Evolutionary conservation across 2,888 invertebrate genomes (phyloP).

Genomic region (Cataglyphis altisquamis): DNA sequence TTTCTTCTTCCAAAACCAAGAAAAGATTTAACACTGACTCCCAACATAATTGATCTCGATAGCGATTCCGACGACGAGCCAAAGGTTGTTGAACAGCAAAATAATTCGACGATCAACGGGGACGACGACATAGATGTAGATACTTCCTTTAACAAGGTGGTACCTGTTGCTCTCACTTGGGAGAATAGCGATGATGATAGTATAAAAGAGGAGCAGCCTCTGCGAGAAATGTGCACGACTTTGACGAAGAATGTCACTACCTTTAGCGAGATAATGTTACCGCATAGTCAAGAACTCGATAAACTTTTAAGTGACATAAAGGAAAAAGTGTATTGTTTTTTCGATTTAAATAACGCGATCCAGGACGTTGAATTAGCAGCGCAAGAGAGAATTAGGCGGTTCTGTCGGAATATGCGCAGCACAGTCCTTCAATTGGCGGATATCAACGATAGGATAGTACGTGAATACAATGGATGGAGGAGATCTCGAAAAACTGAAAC

Average conservation of each 20-base stretch:
- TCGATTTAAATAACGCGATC: constrained; percentile 59
- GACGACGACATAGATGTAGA: neutral
- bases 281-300: constrained; percentile 78
- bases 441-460: constrained; percentile 79
- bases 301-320: constrained; percentile 72
- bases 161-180: constrained; percentile 72
- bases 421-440: constrained; percentile 75
- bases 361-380: constrained; percentile 30
- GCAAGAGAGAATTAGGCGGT: constrained; percentile 70
- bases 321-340: constrained; percentile 52
- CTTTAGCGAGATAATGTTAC: constrained; percentile 63
- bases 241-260: neutral
- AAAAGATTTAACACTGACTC: neutral
- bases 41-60: constrained; percentile 71
- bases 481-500: constrained; percentile 11
- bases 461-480: constrained; percentile 76
- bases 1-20: constrained; percentile 33
- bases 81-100: constrained; percentile 31
- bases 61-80: constrained; percentile 73
- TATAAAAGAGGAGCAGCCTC: neutral
- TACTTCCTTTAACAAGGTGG: constrained; percentile 20
- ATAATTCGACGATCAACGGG: neutral
- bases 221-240: neutral
- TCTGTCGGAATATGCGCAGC: constrained; percentile 75
- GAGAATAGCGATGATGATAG: constrained; percentile 31